phyloP scores from a whole-genome alignment of 2,888 invertebrate species.

The Pristionchus arcanus region DNA sequence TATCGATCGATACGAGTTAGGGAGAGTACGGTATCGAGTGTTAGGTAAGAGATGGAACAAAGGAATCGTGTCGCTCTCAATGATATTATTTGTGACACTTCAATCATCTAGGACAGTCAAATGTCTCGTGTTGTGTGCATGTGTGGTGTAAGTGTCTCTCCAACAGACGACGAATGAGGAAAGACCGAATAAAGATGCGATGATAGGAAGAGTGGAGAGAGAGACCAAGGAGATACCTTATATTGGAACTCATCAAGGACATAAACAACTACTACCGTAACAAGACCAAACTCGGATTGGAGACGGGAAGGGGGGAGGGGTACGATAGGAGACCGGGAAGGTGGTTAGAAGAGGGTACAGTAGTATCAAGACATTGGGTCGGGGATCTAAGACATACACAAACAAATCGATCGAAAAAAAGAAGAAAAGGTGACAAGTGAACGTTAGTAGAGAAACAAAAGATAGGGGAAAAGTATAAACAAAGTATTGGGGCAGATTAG shows the following conservation, averaged over 20 bases:
- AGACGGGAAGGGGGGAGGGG: background rate
- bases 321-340: background rate
- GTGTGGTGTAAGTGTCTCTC: constrained; percentile 29
- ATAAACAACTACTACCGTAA: constrained; percentile 48
- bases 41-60: constrained; percentile 7
- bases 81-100: background rate
- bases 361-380: background rate
- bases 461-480: constrained; percentile 10
- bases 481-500: constrained; percentile 18
- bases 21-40: constrained; percentile 1
- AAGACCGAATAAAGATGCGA: constrained; percentile 23
- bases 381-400: background rate
- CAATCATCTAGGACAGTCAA: background rate
- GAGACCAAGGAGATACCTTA: constrained; percentile 23
- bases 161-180: constrained; percentile 20
- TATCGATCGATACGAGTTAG: constrained; percentile 13
- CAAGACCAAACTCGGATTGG: constrained; percentile 20
- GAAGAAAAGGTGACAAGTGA: background rate
- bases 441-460: background rate
- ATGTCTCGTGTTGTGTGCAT: background rate
- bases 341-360: background rate
- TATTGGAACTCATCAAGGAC: constrained; percentile 30
- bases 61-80: constrained; percentile 22
- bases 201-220: constrained; percentile 41
- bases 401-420: background rate